Conservation (phyloP, 2,113 vertebrate species). For the Toxostoma redivivum region DNA sequence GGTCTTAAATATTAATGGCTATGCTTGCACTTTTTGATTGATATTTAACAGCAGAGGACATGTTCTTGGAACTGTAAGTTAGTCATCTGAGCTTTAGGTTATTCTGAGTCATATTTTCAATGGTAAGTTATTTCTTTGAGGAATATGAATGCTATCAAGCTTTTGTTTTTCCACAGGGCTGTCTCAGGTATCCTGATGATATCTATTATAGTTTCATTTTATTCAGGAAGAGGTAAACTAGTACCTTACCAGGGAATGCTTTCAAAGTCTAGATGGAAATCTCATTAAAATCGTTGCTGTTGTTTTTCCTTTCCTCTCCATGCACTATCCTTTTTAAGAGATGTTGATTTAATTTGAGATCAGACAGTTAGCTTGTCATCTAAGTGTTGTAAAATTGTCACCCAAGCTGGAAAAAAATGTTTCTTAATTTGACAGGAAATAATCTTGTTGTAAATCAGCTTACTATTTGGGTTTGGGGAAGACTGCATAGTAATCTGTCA, state of each 20-base stretch:
- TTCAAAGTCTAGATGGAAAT: background rate
- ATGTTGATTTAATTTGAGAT: constrained; percentile 3
- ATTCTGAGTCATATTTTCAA: background rate
- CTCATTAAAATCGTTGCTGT: accelerated
- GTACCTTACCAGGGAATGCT: background rate
- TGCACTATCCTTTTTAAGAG: background rate
- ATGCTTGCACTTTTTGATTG: background rate
- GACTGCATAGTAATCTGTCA: background rate
- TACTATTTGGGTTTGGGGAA: background rate
- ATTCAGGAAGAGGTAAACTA: background rate
- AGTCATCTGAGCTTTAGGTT: background rate
- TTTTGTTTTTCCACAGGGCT: background rate
- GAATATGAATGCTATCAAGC: background rate
- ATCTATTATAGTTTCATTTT: background rate
- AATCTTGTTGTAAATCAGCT: background rate
- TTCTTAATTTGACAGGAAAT: background rate
- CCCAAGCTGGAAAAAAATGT: background rate
- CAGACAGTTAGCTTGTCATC: background rate
- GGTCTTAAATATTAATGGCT: constrained; percentile 6
- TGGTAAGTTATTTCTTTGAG: background rate
- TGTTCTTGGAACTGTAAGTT: background rate
- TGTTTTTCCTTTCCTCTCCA: background rate
- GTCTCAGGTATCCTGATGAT: background rate
- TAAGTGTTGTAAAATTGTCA: background rate
- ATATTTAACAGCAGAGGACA: background rate